Evolutionary conservation across 2,113 vertebrate genomes (phyloP).

Genomic region (Crotalus horridus): DNA sequence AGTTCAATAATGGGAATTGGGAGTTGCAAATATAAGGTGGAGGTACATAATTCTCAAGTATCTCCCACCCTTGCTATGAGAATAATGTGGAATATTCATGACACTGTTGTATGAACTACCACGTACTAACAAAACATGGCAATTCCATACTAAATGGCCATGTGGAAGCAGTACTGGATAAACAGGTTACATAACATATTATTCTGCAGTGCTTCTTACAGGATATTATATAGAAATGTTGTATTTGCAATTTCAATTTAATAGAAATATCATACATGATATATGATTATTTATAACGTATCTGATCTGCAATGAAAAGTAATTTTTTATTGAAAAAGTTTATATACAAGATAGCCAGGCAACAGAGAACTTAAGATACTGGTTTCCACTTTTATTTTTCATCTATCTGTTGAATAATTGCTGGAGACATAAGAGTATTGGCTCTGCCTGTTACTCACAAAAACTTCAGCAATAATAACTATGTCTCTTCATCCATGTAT

Average conservation of each 20-base stretch:
- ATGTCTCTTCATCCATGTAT: conserved; percentile 5
- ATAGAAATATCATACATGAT: background rate
- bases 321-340: background rate
- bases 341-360: background rate
- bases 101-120: background rate
- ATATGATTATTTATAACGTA: background rate
- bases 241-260: background rate
- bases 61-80: background rate
- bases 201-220: conserved; percentile 12
- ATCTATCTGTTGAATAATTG: background rate
- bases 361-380: background rate
- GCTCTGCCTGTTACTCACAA: background rate
- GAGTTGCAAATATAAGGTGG: background rate
- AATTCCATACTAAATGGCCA: background rate
- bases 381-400: background rate
- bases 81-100: background rate
- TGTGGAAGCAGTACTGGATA: conserved; percentile 25
- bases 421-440: background rate
- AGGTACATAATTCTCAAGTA: background rate
- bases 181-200: conserved; percentile 29
- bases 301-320: background rate
- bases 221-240: conserved; percentile 10
- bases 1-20: background rate
- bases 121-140: background rate
- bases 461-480: background rate